These are phyloP conservation scores for Brachirus orientalis DNA, from an alignment of 2,113 vertebrate genomes.

Conservation along the genomic window DNA sequence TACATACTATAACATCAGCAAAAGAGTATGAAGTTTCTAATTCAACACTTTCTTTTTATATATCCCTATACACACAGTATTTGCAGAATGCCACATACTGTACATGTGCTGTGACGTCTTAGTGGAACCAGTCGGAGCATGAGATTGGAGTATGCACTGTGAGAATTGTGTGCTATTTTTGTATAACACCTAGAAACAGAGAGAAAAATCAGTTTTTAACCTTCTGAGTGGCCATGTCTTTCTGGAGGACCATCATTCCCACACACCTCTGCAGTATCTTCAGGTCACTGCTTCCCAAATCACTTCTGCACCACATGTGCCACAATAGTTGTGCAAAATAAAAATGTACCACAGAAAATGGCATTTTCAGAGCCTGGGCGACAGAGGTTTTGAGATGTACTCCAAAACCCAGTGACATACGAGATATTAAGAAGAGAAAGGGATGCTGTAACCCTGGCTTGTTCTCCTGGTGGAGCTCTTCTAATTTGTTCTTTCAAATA, in stretches of 20 bases:
- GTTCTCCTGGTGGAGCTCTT: too few relatives aligned
- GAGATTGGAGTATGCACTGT: constrained; percentile 1
- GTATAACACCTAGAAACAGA: constrained; percentile 9
- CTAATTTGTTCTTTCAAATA: too few relatives aligned
- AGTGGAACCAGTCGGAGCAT: neutral
- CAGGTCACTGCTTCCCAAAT: constrained; percentile 10
- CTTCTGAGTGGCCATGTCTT: constrained; percentile 1
- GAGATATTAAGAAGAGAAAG: too few relatives aligned
- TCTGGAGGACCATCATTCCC: neutral
- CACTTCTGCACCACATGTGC: constrained; percentile 1
- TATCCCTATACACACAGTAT: neutral
- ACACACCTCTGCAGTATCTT: neutral
- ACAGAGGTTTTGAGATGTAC: neutral
- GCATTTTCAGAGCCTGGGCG: neutral
- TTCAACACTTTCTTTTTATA: neutral
- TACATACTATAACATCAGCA: too few relatives aligned
- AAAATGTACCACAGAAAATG: neutral
- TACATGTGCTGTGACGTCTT: neutral
- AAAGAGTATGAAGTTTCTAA: too few relatives aligned
- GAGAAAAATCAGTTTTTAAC: neutral
- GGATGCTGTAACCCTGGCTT: too few relatives aligned
- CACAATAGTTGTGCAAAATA: neutral
- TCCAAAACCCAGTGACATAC: too few relatives aligned
- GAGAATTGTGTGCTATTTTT: too few relatives aligned
- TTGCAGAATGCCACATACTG: neutral